A percentile compares a stretch with the other conserved stretches of the same genome.
These are phyloP conservation scores for Diglossa brunneiventris DNA, from an alignment of 2,113 vertebrate species.

Conservation along the genomic window DNA sequence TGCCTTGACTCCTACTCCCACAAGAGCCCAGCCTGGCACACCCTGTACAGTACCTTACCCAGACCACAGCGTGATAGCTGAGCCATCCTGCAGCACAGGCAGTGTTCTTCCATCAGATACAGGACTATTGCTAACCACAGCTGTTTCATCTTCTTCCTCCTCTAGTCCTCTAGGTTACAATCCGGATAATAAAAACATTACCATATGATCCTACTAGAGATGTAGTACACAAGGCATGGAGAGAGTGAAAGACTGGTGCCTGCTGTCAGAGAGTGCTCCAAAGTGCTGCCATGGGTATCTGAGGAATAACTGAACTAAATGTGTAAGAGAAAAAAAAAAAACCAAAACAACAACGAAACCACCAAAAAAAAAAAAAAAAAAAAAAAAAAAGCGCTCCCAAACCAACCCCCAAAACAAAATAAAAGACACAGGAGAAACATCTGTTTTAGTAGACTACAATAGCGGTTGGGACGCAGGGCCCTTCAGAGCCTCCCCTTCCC, in stretches of 20 bases:
- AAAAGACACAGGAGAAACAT: neutral
- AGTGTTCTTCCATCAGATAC: neutral
- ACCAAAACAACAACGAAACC: neutral
- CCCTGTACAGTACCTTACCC: fast-evolving
- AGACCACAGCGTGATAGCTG: neutral
- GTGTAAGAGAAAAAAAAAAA: neutral
- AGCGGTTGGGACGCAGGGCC: fast-evolving
- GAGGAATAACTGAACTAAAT: neutral
- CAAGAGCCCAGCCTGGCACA: neutral
- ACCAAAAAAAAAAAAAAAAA: neutral
- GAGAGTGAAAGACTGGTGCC: neutral
- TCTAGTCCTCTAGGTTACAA: neutral
- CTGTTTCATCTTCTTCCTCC: neutral
- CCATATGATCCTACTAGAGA: neutral
- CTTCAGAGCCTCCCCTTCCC: neutral
- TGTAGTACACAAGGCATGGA: neutral
- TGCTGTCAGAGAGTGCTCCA: neutral
- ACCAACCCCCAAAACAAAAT: neutral
- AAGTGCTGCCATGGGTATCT: neutral
- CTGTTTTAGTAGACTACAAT: neutral
- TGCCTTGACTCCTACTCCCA: neutral
- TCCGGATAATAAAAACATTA: neutral
- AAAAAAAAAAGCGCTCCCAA: no score
- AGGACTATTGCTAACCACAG: neutral
- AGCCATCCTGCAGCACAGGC: neutral